Base-by-base conservation (phyloP, 2,888 invertebrate species). In the Endomychus coccineus region DNA sequence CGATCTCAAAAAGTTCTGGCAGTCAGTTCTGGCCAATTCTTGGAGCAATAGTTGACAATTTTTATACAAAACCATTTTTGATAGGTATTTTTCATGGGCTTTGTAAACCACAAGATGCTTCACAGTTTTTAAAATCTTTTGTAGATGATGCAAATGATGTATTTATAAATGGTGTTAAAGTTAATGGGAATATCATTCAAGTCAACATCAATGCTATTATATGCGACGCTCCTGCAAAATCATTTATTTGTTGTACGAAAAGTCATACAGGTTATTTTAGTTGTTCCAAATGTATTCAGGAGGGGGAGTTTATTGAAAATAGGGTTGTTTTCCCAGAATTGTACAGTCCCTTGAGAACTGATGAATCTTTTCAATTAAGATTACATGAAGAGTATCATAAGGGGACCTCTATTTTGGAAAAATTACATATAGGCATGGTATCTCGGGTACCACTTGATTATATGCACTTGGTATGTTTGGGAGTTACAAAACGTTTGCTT, bases 211-310 rank as follows among this genome's bases (percentile, higher is more conserved):
- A 40, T 34, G 43, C 40, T 7, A 27, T 47, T 16, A 34, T 44
- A 24, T 52, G 46, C 39, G 49, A 52, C 42, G 43, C 48, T 3
- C 51, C 51, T 7, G 51, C n/a, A n/a, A n/a, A n/a, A n/a, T n/a
- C n/a, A n/a, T n/a, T n/a, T n/a, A n/a, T n/a, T n/a, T n/a, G n/a
- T 46, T 6, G 38, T 16, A 38, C 39, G 4, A 52, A 50, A 42
- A n/a, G 24, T 13, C 52, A 50, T 32, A 42, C 39, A 14, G 46
- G 48, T 10, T 51, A 49, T 28, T 46, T 35, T 34, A 40, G 44
- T 6, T 50, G 50, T 28, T 28, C 27, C 5, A 48, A 46, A 43
- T 50, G 46, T 34, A 39, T 39, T 10, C 40, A 45, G 36, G 42
- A 49, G 38, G 45, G 45, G 17, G 40, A 39, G 15, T 47, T 12